These are phyloP conservation scores for Atta colombica DNA, from an alignment of 1,140 invertebrate genomes.

Conservation along the genomic window DNA sequence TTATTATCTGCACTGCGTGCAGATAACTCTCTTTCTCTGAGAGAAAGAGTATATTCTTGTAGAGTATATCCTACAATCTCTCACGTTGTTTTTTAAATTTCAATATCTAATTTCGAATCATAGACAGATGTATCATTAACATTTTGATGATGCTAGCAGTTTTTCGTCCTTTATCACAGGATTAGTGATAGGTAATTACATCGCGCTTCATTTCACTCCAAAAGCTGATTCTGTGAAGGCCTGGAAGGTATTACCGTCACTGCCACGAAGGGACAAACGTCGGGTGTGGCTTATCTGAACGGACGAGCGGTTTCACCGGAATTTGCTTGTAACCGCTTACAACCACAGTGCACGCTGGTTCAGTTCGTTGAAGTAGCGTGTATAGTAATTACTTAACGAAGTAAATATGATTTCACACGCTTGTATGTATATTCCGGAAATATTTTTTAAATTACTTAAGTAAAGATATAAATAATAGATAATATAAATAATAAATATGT, in stretches of 20 bases:
- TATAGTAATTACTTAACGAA: conserved; percentile 59
- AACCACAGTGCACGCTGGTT: conserved; percentile 50
- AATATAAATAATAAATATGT: neutral
- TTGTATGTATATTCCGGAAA: neutral
- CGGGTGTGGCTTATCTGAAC: conserved; percentile 63
- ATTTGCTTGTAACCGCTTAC: conserved; percentile 60
- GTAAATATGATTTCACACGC: conserved; percentile 43
- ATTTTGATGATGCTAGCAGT: conserved; percentile 32
- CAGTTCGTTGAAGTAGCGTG: conserved; percentile 49
- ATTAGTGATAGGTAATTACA: conserved; percentile 52
- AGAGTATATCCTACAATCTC: neutral
- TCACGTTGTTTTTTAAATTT: neutral
- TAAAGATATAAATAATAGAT: neutral
- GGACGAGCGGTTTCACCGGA: conserved; percentile 59
- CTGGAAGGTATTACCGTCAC: conserved; percentile 47
- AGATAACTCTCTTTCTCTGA: too few species aligned
- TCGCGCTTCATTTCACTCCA: conserved; percentile 56
- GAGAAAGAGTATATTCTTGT: too few species aligned
- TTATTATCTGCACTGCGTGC: too few species aligned
- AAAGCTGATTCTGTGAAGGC: conserved; percentile 54
- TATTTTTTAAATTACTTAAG: conserved; percentile 4
- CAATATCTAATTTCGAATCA: neutral
- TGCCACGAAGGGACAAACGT: conserved; percentile 60
- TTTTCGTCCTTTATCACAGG: conserved; percentile 22
- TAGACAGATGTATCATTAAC: neutral